Base-by-base conservation (phyloP, 2,797 vertebrate species). In the Cyclura pinguis region DNA sequence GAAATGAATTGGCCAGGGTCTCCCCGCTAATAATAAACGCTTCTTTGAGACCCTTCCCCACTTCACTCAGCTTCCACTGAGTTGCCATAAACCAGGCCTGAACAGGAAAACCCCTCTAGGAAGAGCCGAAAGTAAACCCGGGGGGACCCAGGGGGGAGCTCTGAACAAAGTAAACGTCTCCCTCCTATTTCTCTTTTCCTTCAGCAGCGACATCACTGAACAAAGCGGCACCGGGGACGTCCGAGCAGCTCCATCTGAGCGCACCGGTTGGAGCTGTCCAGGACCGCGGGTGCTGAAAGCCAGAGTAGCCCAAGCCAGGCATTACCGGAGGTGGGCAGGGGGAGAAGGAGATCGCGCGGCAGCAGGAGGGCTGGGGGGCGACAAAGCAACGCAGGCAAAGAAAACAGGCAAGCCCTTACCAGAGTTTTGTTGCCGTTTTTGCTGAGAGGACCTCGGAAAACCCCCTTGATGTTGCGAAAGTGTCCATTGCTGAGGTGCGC, bases 391-490 rank as follows among this genome's bases (percentile, higher is more conserved):
- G 10, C 12, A 47, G 10, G 83, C 2, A 4, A 12, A 29, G 47
- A 3, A 27, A 57, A 12, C 6, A 38, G 27, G 5, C n/a, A 86
- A 62, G 78, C 82, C 93, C 96, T 98, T 98, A 99, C 99, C 98
- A 98, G 97, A 97, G 97, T 98, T 95, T 97, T 98, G 95, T 96
- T 98, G 84, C 98, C 97, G 90, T 96, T 98, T 96, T 98, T 97
- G 98, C 98, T 98, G 95, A 99, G 98, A 88, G 99, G 99, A 94
- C 99, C 99, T 57, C 99, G 97, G 97, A 99, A 99, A 96, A 99
- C 99, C 97, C 99, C 99, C 97, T 99, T 99, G 98, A 99, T 98
- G 98, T 98, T 99, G 96, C 99, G 97, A 97, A 99, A 98, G 98
- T 99, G 98, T 94, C 99, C 99, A 94, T 99, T 99, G 97, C 97